A percentile compares a stretch with the other conserved stretches of the same genome.
Conservation (phyloP, 2,113 vertebrate species). For the Pterophyllum scalare region DNA sequence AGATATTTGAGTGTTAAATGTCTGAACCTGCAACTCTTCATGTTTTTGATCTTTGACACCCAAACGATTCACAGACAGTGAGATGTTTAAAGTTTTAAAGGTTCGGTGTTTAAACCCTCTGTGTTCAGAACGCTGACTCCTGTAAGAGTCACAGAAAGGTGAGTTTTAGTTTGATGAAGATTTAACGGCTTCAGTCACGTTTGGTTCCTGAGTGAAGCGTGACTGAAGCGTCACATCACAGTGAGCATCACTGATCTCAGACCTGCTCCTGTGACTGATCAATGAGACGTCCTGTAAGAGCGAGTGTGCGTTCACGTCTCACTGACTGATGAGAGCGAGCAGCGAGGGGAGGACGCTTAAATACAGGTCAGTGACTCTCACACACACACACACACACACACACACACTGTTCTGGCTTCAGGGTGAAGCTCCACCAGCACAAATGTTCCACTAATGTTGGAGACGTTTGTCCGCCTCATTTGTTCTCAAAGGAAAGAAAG, state of each 20-base stretch:
- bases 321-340: neutral
- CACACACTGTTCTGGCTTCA: neutral
- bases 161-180: neutral
- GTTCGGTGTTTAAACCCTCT: no score
- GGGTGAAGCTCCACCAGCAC: neutral
- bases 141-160: neutral
- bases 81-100: neutral
- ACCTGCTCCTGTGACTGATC: neutral
- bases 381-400: neutral
- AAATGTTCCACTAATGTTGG: neutral
- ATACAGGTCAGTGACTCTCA: neutral
- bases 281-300: neutral
- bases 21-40: neutral
- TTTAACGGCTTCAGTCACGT: fast-evolving
- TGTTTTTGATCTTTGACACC: neutral
- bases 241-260: neutral
- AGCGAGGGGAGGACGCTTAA: neutral
- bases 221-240: neutral
- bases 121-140: neutral
- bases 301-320: neutral
- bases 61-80: neutral
- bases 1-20: neutral
- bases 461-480: neutral
- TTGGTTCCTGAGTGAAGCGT: neutral
- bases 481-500: no score